Base-by-base conservation (phyloP, 2,888 invertebrate genomes). In the Catocala nupta region DNA sequence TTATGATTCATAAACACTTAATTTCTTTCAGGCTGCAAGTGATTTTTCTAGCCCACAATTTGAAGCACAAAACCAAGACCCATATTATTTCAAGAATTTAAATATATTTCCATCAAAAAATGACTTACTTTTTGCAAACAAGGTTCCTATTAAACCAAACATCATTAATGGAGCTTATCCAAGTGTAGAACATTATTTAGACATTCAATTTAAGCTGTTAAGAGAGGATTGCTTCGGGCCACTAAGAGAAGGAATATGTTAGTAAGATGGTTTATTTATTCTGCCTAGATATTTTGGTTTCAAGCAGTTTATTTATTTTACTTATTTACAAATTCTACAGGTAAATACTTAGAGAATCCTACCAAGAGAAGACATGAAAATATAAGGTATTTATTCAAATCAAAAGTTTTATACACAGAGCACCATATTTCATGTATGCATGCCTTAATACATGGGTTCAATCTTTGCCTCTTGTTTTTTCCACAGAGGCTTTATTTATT, bases 161-260 rank as follows among this genome's bases (percentile, higher is more conserved):
- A 95, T 96, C 58, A 85, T 95, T 0, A 86, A 95, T 49, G 97
- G 96, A 12, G 90, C 94, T 0, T 98, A 97, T 83, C 81, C 90
- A 0, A 93, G 93, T 79, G 92, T 96, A 8, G 94, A 96, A 51
- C 96, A 97, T 78, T 98, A 98, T 82, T 90, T 98, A 33, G 96
- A 97, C 75, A 91, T 96, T n/a, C 98, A 98, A 74, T 97, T 97
- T 81, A 95, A 96, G 44, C 90, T 98, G 43, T 83, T 98, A 54
- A 90, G 97, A 42, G 97, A 98, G 90, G 98, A 98, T 87, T 97
- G 97, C 81, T 94, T 97, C 42, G 93, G 95, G 13, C 97, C 98
- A 0, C 83, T 98, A 33, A 90, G 97, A 43, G 95, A 96, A 79
- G 97, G 96, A 65, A 94, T 97, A 83, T 83, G 93, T 93, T 81